phyloP scores from a whole-genome alignment of 2,797 vertebrate genomes.

The Takifugu rubripes region DNA sequence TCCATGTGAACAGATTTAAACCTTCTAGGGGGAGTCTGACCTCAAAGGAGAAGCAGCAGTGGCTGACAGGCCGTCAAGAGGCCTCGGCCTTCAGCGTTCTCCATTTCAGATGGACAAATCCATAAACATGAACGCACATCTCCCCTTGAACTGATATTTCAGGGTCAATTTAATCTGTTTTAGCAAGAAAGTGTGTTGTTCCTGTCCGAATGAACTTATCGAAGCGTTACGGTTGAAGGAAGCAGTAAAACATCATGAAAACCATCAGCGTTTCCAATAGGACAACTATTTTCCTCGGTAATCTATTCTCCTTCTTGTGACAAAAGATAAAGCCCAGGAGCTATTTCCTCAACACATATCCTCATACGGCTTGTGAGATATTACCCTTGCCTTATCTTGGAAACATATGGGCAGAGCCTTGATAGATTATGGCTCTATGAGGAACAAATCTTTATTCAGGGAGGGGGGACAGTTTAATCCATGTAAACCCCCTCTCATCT shows the following conservation, averaged over 20 bases:
- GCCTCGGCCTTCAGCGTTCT: conserved; percentile 6
- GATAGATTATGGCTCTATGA: conserved; percentile 49
- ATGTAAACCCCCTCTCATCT: conserved; percentile 43
- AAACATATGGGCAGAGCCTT: conserved; percentile 48
- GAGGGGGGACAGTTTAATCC: conserved; percentile 47
- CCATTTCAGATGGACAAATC: background rate
- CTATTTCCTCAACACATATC: conserved; percentile 41
- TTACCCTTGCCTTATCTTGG: conserved; percentile 52
- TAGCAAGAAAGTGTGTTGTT: conserved; percentile 18
- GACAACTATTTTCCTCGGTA: conserved; percentile 38
- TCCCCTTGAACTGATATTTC: conserved; percentile 55
- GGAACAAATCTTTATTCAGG: conserved; percentile 52
- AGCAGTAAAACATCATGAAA: conserved; percentile 41
- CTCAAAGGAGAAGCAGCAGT: conserved; percentile 32
- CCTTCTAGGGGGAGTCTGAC: conserved; percentile 56
- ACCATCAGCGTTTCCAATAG: conserved; percentile 20
- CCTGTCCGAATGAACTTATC: conserved; percentile 21
- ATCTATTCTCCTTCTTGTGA: conserved; percentile 52
- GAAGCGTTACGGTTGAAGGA: conserved; percentile 29
- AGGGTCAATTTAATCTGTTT: conserved; percentile 46
- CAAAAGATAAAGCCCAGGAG: conserved; percentile 52
- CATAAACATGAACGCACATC: conserved; percentile 23
- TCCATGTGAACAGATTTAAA: conserved; percentile 45
- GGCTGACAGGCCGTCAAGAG: conserved; percentile 5
- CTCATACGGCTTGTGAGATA: conserved; percentile 42